Evolutionary conservation across 2,888 invertebrate genomes (phyloP), one percentile per base, ranked within the genome.

Genomic region (Megastigmus dorsalis): DNA sequence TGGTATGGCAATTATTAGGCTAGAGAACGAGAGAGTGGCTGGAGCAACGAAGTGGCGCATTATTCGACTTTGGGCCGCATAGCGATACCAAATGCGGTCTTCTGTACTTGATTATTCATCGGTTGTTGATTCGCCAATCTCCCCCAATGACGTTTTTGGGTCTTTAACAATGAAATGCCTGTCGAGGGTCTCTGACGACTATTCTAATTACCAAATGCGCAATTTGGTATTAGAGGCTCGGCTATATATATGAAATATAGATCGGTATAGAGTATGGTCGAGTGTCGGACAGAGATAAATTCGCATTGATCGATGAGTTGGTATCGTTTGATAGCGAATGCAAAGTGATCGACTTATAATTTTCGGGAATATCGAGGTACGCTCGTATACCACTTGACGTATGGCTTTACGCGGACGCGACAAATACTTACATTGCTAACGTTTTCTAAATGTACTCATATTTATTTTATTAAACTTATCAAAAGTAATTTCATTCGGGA

Each of bases 61-160:
- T 65, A 71, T 71, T 63, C 36, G 38, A 59, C 13, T 50, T 15
- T 43, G 41, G 33, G 3, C 36, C 20, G 43, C 26, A 30, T 41
- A 18, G 45, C 33, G 30, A 57, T 66, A 66, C 59, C 50, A 63
- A 48, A 41, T 23, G 48, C 23, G 28, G 41, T 60, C 23, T 60
- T 41, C 63, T 30, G 26, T 10, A 52, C 45, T 62, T 59, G 66
- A 72, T 72, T 66, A 72, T 72, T 66, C 59, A 66, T 52, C 50
- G 30, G 65, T 15, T 48, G 50, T 54, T 70, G 48, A 41, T 52
- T 41, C n/a, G 4, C 28, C 45, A 7, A 59, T 59, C 38, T n/a
- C n/a, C n/a, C n/a, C 33, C 65, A 52, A 41, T 59, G 41, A 66
- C 50, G 43, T 72, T 62, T n/a, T 41, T 9, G 13, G 41, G 2